These are phyloP conservation scores for Noctua fimbriata DNA, from an alignment of 2,888 invertebrate genomes.

Conservation along the genomic window DNA sequence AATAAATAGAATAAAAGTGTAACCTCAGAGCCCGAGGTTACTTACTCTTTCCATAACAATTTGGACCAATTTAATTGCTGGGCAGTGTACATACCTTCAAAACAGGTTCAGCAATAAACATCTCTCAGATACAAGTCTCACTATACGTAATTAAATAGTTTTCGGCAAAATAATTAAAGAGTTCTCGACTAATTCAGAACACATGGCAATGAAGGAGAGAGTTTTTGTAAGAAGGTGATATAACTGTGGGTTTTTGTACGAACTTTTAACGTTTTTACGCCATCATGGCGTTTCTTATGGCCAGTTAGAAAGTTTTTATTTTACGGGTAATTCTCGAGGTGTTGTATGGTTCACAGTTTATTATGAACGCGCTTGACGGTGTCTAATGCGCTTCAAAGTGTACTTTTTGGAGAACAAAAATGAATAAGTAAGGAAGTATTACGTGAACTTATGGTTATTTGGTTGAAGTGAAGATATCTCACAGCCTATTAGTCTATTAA, in stretches of 20 bases:
- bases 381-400: not conserved
- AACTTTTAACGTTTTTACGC: slow-evolving; percentile 24
- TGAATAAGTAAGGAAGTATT: not conserved
- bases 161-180: slow-evolving; percentile 47
- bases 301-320: slow-evolving; percentile 62
- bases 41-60: slow-evolving; percentile 21
- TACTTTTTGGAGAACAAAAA: not conserved
- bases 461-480: not conserved
- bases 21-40: not conserved
- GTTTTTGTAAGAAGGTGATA: slow-evolving; percentile 48
- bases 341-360: slow-evolving; percentile 36
- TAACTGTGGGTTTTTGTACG: slow-evolving; percentile 40
- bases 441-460: not conserved
- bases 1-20: not conserved
- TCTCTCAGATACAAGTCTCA: slow-evolving; percentile 41
- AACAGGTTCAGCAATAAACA: slow-evolving; percentile 38
- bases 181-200: slow-evolving; percentile 43
- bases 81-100: not conserved
- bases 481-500: not conserved
- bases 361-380: slow-evolving; percentile 9
- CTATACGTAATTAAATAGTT: slow-evolving; percentile 52
- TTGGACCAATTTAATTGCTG: slow-evolving; percentile 27
- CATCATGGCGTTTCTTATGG: slow-evolving; percentile 40
- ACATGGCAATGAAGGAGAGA: slow-evolving; percentile 49
- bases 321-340: slow-evolving; percentile 41